Evolutionary conservation across 2,888 invertebrate genomes (phyloP).

Genomic region (Tipula confusa): DNA sequence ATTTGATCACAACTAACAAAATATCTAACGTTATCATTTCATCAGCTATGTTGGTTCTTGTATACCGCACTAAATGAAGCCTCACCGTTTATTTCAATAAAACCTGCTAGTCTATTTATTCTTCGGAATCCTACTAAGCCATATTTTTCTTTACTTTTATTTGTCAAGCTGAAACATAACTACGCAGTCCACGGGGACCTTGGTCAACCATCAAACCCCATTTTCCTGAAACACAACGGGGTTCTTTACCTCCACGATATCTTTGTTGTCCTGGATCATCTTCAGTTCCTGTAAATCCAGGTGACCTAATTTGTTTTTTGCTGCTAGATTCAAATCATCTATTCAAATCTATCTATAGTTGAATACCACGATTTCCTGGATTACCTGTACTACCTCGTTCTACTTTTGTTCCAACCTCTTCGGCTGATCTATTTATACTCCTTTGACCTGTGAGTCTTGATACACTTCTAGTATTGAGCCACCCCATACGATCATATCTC

Average conservation of each 20-base stretch:
- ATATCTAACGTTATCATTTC: constrained; percentile 41
- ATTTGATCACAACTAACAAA: background rate
- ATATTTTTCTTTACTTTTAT: constrained; percentile 53
- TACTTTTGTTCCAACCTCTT: constrained; percentile 46
- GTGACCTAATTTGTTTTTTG: constrained; percentile 56
- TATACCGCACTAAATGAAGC: constrained; percentile 44
- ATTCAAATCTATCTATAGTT: constrained; percentile 51
- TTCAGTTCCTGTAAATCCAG: constrained; percentile 55
- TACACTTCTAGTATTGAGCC: background rate
- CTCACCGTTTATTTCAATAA: constrained; percentile 48
- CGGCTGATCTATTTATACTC: constrained; percentile 56
- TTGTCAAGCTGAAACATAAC: constrained; percentile 51
- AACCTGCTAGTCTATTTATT: constrained; percentile 52
- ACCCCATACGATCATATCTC: constrained; percentile 46
- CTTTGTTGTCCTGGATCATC: constrained; percentile 57
- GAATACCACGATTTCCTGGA: constrained; percentile 50
- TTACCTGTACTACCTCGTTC: constrained; percentile 51
- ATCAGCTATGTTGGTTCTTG: constrained; percentile 33
- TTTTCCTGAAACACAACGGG: constrained; percentile 50
- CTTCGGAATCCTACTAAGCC: constrained; percentile 52
- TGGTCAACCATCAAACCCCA: constrained; percentile 55
- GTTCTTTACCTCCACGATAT: constrained; percentile 54
- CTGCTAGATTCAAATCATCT: constrained; percentile 47
- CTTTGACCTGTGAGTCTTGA: constrained; percentile 49
- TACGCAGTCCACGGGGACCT: constrained; percentile 54